Base-by-base conservation (phyloP, 2,888 invertebrate species). In the Gortyna flavago region DNA sequence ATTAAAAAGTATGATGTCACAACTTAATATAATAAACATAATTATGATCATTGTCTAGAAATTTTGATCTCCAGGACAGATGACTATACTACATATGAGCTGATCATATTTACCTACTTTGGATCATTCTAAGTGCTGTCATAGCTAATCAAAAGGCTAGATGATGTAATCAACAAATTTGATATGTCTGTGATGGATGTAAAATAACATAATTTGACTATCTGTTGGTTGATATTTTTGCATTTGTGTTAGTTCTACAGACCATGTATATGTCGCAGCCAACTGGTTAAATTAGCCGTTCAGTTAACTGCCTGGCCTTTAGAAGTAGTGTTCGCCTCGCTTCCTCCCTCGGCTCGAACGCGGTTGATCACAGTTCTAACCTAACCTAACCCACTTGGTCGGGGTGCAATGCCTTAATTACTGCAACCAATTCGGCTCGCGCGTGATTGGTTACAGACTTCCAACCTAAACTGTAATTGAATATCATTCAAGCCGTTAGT, bases 1-100 rank as follows among this genome's bases (percentile, higher is more conserved):
- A 59, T 61, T 61, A 72, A 48, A 72, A 78, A 35, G 18, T 29
- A 83, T 81, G 61, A 81, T 81, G 83, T 81, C 72, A 78, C 66
- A 41, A 21, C 38, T 21, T 32, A 38, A 61, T 48, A 25, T 25
- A 41, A 57, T 76, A 57, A 76, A 66, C 69, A 44, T 51, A 54
- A 41, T 41, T 41, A 13, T 41, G 48, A 57, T 41, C 21, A 18
- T 59, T 59, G 59, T 48, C 41, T 48, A 62, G 61, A 83, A 72
- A 67, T 67, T 72, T 44, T 41, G 48, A 62, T 81, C 61, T 70
- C 57, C 6, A 48, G 4, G 21, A 44, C 11, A 66, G 59, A 79
- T 29, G 44, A n/a, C 21, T 13, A 38, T 13, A 44, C 21, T 25
- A n/a, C 21, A 44, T 25, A 57, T 25, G 16, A 65, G 29, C 29